phyloP scores from a whole-genome alignment of 2,888 invertebrate genomes.

The Eustalomyia histrio region DNA sequence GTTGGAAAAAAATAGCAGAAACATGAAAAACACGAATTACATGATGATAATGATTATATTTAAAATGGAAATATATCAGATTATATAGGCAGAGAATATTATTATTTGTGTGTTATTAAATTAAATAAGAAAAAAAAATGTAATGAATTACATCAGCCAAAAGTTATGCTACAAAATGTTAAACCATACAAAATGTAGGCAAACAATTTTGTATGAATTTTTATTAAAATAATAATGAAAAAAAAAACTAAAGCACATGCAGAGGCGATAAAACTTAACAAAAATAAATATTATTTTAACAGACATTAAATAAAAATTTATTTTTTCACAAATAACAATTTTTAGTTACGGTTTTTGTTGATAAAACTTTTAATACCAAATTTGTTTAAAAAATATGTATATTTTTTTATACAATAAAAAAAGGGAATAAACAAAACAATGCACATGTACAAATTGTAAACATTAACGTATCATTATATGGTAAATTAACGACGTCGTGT shows the following conservation, averaged over 20 bases:
- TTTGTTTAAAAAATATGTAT: no score
- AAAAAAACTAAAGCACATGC: neutral
- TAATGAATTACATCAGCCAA: neutral
- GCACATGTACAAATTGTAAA: conserved; percentile 12
- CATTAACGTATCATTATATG: conserved; percentile 29
- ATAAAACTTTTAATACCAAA: neutral
- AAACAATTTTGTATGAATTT: neutral
- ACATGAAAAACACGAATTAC: neutral
- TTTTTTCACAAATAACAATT: neutral
- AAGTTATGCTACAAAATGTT: neutral
- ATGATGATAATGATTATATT: neutral
- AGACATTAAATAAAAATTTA: neutral
- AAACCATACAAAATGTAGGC: neutral
- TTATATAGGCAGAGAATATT: neutral
- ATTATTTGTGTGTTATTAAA: neutral
- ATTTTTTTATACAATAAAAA: neutral
- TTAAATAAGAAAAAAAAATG: neutral
- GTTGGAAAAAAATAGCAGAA: neutral
- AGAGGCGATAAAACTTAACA: neutral
- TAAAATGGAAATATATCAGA: neutral
- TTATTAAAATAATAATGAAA: neutral
- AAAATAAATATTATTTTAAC: neutral
- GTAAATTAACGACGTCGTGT: conserved; percentile 47
- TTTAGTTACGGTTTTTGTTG: no score
- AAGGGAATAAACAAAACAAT: neutral